Evolutionary conservation across 2,797 vertebrate species (phyloP).

Genomic region (Phoeniculus purpureus): DNA sequence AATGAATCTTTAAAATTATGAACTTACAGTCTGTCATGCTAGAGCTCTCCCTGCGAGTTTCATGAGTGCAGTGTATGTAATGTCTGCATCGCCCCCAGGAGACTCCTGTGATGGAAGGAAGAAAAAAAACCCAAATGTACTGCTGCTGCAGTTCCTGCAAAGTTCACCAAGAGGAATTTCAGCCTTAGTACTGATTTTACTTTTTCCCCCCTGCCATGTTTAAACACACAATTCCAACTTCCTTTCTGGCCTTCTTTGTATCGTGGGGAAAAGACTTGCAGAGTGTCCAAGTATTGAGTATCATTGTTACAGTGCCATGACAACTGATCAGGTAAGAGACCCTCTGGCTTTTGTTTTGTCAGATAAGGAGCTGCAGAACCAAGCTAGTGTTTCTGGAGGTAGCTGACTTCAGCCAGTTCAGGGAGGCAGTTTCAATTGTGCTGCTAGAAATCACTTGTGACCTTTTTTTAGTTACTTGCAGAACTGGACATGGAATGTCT

Average conservation of each 20-base stretch:
- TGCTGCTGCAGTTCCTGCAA: not conserved
- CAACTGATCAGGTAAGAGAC: not conserved
- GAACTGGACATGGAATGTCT: not conserved
- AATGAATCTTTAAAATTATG: not conserved
- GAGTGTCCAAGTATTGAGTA: not conserved
- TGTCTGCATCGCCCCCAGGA: not conserved
- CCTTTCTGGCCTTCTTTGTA: not conserved
- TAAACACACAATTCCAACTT: not conserved
- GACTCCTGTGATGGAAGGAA: rapidly evolving
- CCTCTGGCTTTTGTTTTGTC: not conserved
- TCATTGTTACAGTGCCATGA: not conserved
- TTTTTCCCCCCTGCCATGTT: not conserved
- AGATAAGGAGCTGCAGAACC: not conserved
- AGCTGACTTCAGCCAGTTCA: not conserved
- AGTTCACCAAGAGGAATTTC: not conserved
- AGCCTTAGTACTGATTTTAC: not conserved
- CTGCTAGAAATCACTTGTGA: not conserved
- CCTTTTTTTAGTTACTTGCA: not conserved
- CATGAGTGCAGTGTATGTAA: not conserved
- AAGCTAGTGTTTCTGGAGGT: not conserved
- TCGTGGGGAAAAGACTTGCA: not conserved
- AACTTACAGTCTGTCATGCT: not conserved
- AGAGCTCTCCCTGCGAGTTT: not conserved
- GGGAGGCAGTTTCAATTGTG: not conserved
- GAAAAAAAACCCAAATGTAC: rapidly evolving